Evolutionary conservation across 2,888 invertebrate genomes (phyloP), one percentile per base, ranked within the genome.

Genomic region (Cheilosia vernalis): DNA sequence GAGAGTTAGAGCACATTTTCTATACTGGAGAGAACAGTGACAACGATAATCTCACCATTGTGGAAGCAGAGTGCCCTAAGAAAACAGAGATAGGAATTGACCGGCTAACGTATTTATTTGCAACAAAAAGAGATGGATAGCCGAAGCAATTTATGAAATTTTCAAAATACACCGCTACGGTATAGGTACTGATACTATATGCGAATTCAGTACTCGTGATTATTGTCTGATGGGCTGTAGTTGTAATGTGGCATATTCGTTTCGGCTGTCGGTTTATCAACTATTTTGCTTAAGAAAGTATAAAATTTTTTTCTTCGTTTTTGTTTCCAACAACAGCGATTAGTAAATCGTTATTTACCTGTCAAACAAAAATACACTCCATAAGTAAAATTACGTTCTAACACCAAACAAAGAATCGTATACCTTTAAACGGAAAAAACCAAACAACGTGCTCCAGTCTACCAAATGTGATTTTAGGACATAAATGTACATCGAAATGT

Each of bases 171-270:
- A 49, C 33, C 55, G 66, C 47, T 19, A 37, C 55, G 66, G 19
- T 19, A 37, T 37, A 37, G 4, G n/a, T 21, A 21, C 17, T 37
- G 13, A 13, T 37, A 37, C 37, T 10, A n/a, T 44, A 53, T 64
- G 64, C 51, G 78, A 79, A 79, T 72, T 79, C 64, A 64, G 78
- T 79, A 42, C 58, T 70, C 56, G 64, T 79, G 78, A 64, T 72
- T 73, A 53, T 53, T 70, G 60, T 73, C 55, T 30, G 51, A 58
- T 42, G 70, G 67, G 44, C 69, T 74, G 74, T 63, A 63, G 61
- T 63, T 74, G 56, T 69, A 61, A 61, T 76, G 69, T 81, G 81
- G 69, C 49, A 49, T 69, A 64, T 70, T 77, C 15, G 15, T 66
- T 27, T 67, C 44, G 67, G 61, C 33, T 30, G 30, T 64, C 55